Evolutionary conservation across 2,888 invertebrate genomes (phyloP).

Genomic region (Eilema griseolum): DNA sequence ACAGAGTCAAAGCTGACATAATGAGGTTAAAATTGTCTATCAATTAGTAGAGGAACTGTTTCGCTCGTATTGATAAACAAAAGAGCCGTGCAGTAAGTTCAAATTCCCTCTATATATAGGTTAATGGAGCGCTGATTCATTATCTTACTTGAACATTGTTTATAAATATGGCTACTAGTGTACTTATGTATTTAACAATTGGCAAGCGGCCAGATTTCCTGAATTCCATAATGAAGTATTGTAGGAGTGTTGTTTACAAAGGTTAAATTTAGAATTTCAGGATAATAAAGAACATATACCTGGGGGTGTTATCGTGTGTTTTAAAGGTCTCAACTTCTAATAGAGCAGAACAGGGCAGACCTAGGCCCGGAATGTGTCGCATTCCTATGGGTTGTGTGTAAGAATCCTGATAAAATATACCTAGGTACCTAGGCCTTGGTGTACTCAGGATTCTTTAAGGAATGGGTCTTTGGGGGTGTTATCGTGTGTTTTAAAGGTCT

Average conservation of each 20-base stretch:
- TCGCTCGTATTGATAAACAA: slow-evolving; percentile 8
- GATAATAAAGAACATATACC: too few relatives aligned
- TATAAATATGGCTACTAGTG: slow-evolving; percentile 35
- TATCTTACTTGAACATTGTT: slow-evolving; percentile 41
- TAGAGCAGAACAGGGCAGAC: too few relatives aligned
- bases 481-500: too few relatives aligned
- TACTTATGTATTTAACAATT: slow-evolving; percentile 31
- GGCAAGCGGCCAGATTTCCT: slow-evolving; percentile 43
- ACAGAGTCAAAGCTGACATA: not conserved
- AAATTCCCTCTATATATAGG: slow-evolving; percentile 29
- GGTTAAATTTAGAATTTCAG: not conserved
- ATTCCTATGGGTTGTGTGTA: too few relatives aligned
- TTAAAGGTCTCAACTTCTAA: too few relatives aligned
- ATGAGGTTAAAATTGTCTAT: not conserved
- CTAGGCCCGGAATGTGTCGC: too few relatives aligned
- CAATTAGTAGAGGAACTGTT: not conserved
- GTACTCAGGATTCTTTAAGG: too few relatives aligned
- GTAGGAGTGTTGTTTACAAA: not conserved
- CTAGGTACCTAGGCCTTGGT: too few relatives aligned
- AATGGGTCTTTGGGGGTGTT: too few relatives aligned
- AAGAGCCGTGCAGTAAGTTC: slow-evolving; percentile 6
- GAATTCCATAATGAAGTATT: not conserved
- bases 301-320: too few relatives aligned
- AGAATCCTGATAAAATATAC: too few relatives aligned
- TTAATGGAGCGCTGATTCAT: slow-evolving; percentile 36